Conservation (phyloP, 2,888 invertebrate genomes). For the Therioaphis trifolii region DNA sequence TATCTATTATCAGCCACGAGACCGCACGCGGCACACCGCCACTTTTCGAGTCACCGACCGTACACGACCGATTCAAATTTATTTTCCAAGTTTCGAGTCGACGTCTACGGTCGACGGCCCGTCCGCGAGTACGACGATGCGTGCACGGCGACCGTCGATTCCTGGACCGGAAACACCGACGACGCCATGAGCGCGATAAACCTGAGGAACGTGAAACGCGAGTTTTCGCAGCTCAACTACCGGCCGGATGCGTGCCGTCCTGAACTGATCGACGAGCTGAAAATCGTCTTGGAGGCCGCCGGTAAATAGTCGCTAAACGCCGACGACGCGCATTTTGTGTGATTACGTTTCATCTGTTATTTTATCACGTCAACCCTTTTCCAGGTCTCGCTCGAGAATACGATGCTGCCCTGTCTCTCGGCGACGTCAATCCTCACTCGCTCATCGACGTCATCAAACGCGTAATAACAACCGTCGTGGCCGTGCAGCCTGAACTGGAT, state of each 20-base stretch:
- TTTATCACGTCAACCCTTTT: no score
- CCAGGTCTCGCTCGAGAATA: conserved; percentile 24
- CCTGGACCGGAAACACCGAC: neutral
- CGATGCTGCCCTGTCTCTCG: neutral
- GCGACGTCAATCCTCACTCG: neutral
- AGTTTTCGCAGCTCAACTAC: conserved; percentile 35
- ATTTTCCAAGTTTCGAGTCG: no score
- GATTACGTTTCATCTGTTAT: no score
- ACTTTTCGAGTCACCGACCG: neutral
- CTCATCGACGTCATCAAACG: conserved; percentile 35
- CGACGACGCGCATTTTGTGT: no score
- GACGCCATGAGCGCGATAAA: conserved; percentile 37
- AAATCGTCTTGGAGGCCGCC: neutral
- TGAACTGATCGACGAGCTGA: conserved; percentile 3
- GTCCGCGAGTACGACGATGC: no score
- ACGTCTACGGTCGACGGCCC: no score
- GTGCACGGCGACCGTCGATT: no score
- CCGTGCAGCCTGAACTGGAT: neutral
- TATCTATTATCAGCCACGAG: no score
- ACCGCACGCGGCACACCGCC: neutral
- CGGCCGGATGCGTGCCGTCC: conserved; percentile 18
- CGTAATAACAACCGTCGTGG: conserved; percentile 12
- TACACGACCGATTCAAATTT: no score
- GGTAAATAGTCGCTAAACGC: conserved; percentile 10
- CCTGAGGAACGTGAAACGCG: conserved; percentile 1